These are phyloP conservation scores for Ferrisia virgata DNA, from an alignment of 2,888 invertebrate species.

Conservation along the genomic window DNA sequence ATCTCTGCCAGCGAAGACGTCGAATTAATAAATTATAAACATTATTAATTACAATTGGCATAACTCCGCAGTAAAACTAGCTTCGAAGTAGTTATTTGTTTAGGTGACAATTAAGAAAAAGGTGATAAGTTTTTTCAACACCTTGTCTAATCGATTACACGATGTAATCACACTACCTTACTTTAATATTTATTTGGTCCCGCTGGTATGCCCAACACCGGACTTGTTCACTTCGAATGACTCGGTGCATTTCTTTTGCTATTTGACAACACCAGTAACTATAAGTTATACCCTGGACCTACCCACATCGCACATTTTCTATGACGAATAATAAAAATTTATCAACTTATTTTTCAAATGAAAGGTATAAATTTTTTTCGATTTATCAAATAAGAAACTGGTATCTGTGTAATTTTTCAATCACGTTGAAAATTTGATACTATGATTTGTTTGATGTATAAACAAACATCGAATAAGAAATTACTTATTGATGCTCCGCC, in stretches of 20 bases:
- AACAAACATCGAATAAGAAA: too few relatives aligned
- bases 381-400: too few relatives aligned
- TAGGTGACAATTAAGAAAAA: not conserved
- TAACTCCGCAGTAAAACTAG: not conserved
- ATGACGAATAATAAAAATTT: too few relatives aligned
- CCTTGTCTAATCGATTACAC: conserved; percentile 33
- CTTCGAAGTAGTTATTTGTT: not conserved
- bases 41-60: not conserved
- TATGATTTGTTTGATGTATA: too few relatives aligned
- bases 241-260: not conserved
- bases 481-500: too few relatives aligned
- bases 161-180: not conserved
- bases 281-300: too few relatives aligned
- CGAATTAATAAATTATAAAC: not conserved
- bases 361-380: too few relatives aligned
- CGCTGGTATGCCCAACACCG: not conserved
- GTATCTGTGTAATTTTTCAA: too few relatives aligned
- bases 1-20: not conserved
- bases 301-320: too few relatives aligned
- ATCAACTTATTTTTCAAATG: too few relatives aligned
- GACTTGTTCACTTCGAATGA: not conserved
- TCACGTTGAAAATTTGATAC: too few relatives aligned
- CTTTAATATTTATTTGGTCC: not conserved
- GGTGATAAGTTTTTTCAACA: not conserved
- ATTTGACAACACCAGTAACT: not conserved